Conservation (phyloP, 2,888 invertebrate species). For the Amphipoea oculea region DNA sequence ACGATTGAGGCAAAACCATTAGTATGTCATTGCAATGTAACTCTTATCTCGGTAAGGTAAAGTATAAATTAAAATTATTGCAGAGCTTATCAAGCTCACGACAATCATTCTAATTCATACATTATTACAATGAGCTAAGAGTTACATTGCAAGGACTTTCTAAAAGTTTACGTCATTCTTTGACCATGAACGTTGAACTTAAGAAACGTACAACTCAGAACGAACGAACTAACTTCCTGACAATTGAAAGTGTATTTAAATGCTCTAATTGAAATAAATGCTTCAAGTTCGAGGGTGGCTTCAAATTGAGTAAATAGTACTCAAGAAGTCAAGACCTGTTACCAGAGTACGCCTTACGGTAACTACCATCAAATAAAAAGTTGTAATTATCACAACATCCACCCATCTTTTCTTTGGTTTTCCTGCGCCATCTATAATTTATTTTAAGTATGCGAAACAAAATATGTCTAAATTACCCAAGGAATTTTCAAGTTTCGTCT, state of each 20-base stretch:
- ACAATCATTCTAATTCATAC: neutral
- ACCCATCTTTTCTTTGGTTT: neutral
- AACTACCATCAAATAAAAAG: neutral
- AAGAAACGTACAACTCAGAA: neutral
- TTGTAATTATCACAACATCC: neutral
- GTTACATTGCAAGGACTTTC: no score
- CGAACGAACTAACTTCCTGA: neutral
- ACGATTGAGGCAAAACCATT: no score
- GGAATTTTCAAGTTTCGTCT: no score
- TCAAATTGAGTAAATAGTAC: neutral
- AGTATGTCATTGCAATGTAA: no score
- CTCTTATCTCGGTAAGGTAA: no score
- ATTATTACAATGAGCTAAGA: no score
- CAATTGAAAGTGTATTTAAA: neutral
- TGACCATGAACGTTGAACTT: neutral
- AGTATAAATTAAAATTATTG: no score
- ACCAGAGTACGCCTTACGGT: neutral
- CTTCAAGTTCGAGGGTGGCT: neutral
- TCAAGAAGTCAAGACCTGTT: neutral
- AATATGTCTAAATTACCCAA: no score
- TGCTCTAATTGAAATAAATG: neutral
- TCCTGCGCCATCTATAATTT: neutral
- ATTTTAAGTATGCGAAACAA: neutral
- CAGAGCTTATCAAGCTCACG: neutral
- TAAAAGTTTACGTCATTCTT: no score